phyloP scores from a whole-genome alignment of 2,797 vertebrate species.

The Crax fasciolata region DNA sequence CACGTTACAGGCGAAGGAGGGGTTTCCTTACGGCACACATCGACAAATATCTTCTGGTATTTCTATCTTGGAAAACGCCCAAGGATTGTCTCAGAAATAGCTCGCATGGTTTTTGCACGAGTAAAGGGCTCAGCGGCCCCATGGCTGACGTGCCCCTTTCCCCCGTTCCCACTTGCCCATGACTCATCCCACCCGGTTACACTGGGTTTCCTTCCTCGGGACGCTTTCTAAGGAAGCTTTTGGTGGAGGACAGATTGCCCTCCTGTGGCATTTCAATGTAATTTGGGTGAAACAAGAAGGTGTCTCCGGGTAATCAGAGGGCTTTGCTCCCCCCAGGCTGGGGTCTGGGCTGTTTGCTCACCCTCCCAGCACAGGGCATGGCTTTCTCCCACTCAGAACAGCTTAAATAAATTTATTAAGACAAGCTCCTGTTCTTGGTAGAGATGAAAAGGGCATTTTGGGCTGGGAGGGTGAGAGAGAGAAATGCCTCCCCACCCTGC shows the following conservation, averaged over 20 bases:
- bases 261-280: slow-evolving; percentile 11
- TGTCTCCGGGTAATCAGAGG: neutral
- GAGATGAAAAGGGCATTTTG: neutral
- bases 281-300: neutral
- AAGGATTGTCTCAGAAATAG: slow-evolving; percentile 3
- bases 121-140: neutral
- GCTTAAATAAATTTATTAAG: neutral
- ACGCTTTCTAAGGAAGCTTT: neutral
- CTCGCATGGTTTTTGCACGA: neutral
- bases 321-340: neutral
- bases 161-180: fast-evolving
- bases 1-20: neutral
- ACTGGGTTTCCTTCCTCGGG: neutral
- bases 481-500: neutral
- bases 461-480: neutral
- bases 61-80: neutral
- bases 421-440: neutral
- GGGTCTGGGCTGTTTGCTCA: fast-evolving
- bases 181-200: neutral
- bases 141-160: fast-evolving
- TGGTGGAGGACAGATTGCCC: neutral
- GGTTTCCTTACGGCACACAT: neutral
- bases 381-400: neutral
- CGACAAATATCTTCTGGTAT: neutral
- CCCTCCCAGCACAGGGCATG: neutral